Conservation (phyloP, 2,113 vertebrate species). For the Protobothrops mucrosquamatus region DNA sequence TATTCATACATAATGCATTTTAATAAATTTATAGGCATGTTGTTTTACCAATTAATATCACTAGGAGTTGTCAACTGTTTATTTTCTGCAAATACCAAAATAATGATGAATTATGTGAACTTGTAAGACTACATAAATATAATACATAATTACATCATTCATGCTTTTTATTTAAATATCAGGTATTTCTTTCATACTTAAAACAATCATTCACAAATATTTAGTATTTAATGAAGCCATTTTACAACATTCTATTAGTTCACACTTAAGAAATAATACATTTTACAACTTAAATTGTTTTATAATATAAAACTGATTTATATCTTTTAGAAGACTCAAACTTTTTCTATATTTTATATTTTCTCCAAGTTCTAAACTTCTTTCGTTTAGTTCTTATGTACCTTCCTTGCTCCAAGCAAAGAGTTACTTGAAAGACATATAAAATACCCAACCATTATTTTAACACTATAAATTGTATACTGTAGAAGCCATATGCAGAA, state of each 20-base stretch:
- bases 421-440: background rate
- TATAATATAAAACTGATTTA: background rate
- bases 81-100: background rate
- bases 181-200: background rate
- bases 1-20: fast-evolving
- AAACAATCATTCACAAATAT: background rate
- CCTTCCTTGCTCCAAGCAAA: background rate
- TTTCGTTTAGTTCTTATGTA: background rate
- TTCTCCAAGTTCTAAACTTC: constrained; percentile 30
- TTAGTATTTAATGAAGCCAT: fast-evolving
- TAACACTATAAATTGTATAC: background rate
- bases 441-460: background rate
- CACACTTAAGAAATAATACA: background rate
- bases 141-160: background rate
- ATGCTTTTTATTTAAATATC: background rate
- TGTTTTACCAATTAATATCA: background rate
- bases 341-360: background rate
- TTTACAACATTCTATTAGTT: background rate
- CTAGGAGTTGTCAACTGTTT: background rate
- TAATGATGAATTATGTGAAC: constrained; percentile 16
- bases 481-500: constrained; percentile 39
- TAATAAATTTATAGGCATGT: background rate
- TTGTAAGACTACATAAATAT: constrained; percentile 7
- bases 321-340: background rate
- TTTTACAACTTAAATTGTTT: background rate